Evolutionary conservation across 2,113 vertebrate genomes (phyloP).

Genomic region (Heterochromis multidens): DNA sequence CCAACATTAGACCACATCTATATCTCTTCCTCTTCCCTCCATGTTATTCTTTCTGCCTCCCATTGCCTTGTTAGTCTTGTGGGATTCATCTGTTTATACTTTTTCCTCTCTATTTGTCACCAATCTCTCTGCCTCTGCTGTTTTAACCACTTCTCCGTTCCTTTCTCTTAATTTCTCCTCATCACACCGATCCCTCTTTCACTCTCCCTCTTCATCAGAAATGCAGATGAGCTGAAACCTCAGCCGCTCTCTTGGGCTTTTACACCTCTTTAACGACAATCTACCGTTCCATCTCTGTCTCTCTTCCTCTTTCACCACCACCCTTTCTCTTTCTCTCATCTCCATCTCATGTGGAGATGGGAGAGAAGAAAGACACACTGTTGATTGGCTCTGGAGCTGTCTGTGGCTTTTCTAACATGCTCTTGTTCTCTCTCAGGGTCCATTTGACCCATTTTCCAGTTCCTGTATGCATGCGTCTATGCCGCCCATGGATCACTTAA

Average conservation of each 20-base stretch:
- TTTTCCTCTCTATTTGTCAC: neutral
- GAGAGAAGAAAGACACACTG: neutral
- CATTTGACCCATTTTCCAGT: conserved; percentile 54
- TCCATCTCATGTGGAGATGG: conserved; percentile 11
- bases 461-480: neutral
- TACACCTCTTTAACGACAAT: conserved; percentile 31
- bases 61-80: neutral
- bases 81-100: conserved; percentile 6
- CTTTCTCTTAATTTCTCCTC: neutral
- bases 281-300: conserved; percentile 3
- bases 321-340: conserved; percentile 8
- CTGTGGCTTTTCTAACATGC: conserved; percentile 6
- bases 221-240: conserved; percentile 54
- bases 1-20: neutral
- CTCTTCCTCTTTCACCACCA: neutral
- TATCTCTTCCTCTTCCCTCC: neutral
- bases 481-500: conserved; percentile 21
- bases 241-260: neutral
- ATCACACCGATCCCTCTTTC: neutral
- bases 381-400: conserved; percentile 23
- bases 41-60: neutral
- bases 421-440: conserved; percentile 52
- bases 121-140: neutral
- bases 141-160: neutral
- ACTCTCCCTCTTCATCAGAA: conserved; percentile 40